These are phyloP conservation scores for Myiotriccus ornatus DNA, from an alignment of 2,797 vertebrate species.

Conservation along the genomic window DNA sequence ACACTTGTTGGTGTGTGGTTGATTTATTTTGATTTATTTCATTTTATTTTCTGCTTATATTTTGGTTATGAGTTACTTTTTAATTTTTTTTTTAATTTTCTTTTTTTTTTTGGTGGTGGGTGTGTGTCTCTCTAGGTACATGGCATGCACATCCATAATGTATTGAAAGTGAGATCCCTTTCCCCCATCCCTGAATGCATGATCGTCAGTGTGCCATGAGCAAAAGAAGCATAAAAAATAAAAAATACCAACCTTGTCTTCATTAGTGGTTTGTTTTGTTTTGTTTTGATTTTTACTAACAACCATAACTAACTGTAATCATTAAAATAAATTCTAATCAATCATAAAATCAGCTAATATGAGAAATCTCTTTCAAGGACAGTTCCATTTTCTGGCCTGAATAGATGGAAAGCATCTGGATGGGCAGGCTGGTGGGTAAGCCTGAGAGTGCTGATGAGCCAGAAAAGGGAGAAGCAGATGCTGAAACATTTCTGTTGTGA, in stretches of 20 bases:
- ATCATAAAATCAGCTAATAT: slow-evolving; percentile 70
- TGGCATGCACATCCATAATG: slow-evolving; percentile 85
- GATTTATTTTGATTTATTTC: slow-evolving; percentile 34
- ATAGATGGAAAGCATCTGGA: slow-evolving; percentile 15
- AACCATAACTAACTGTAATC: slow-evolving; percentile 73
- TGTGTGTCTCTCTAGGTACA: slow-evolving; percentile 65
- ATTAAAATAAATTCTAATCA: slow-evolving; percentile 63
- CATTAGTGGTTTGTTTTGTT: slow-evolving; percentile 64
- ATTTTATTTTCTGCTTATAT: slow-evolving; percentile 26
- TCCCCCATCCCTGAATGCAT: slow-evolving; percentile 73
- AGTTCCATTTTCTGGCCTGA: slow-evolving; percentile 81
- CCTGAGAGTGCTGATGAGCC: slow-evolving; percentile 7
- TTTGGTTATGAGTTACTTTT: not conserved
- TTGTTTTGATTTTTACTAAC: slow-evolving; percentile 38
- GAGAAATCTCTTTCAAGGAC: slow-evolving; percentile 62
- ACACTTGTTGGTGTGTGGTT: slow-evolving; percentile 39
- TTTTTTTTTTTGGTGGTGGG: slow-evolving; percentile 41
- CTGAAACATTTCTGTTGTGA: slow-evolving; percentile 22
- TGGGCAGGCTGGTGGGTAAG: not conserved
- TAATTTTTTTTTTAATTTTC: not conserved
- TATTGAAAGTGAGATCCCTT: slow-evolving; percentile 67
- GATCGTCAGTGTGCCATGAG: slow-evolving; percentile 79
- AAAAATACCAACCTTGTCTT: slow-evolving; percentile 73
- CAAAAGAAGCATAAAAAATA: slow-evolving; percentile 67
- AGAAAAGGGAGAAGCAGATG: slow-evolving; percentile 17